These are phyloP conservation scores for Seira musarum DNA, from an alignment of 2,888 invertebrate genomes.

Conservation along the genomic window DNA sequence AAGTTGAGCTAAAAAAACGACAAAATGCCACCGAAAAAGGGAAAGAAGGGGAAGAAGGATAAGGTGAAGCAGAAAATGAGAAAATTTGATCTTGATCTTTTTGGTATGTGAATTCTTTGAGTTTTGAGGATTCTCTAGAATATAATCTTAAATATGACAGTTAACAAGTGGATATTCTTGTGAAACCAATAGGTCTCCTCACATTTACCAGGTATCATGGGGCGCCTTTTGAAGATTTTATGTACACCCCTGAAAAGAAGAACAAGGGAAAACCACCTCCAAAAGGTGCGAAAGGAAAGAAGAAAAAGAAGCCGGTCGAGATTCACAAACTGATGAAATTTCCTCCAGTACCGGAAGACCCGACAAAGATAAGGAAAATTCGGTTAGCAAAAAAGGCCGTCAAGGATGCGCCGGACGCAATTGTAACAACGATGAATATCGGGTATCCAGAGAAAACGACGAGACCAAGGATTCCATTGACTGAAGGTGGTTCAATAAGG, in stretches of 20 bases:
- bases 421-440: conserved; percentile 47
- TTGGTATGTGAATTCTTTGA: conserved; percentile 52
- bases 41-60: conserved; percentile 46
- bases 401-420: conserved; percentile 46
- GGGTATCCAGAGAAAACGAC: conserved; percentile 60
- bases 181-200: conserved; percentile 57
- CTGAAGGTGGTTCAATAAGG: conserved; percentile 62
- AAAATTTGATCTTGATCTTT: conserved; percentile 66
- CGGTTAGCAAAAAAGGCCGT: conserved; percentile 8
- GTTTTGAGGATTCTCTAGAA: conserved; percentile 4
- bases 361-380: conserved; percentile 43
- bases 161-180: no score
- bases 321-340: conserved; percentile 64
- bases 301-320: conserved; percentile 55
- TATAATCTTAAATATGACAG: not conserved
- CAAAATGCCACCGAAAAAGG: conserved; percentile 51
- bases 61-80: conserved; percentile 53
- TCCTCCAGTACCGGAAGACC: conserved; percentile 57
- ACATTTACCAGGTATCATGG: conserved; percentile 67
- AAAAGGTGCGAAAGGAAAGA: conserved; percentile 45
- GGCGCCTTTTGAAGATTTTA: conserved; percentile 64
- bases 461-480: conserved; percentile 45
- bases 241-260: conserved; percentile 64
- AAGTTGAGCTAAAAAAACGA: no score
- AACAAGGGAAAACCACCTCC: conserved; percentile 50